Percentiles rank a stretch among this genome's conserved stretches.
phyloP scores from a whole-genome alignment of 1,140 invertebrate species.

The Reticulitermes speratus region DNA sequence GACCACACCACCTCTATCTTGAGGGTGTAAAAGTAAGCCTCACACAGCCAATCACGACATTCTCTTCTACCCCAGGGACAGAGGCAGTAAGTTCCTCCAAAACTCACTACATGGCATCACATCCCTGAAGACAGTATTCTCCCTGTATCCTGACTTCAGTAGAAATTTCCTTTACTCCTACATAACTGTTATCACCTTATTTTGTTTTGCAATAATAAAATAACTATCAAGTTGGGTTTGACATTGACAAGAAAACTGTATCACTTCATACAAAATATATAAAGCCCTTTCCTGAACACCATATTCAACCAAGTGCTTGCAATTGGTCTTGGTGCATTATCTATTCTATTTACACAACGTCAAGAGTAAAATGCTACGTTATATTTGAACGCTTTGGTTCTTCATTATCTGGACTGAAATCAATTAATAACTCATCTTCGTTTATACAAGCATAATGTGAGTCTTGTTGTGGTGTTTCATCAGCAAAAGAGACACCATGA shows the following conservation, averaged over 20 bases:
- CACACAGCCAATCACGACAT: no score
- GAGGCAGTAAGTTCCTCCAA: no score
- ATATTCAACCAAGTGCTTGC: no score
- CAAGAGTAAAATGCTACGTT: background rate
- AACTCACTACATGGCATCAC: no score
- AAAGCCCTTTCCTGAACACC: background rate
- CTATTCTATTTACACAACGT: no score
- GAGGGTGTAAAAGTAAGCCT: no score
- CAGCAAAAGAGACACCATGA: background rate
- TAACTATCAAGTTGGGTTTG: background rate
- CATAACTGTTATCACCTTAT: background rate
- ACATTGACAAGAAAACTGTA: background rate
- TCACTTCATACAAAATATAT: background rate
- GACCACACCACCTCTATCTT: no score
- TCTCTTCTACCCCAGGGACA: no score
- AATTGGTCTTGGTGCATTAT: no score
- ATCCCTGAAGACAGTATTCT: no score
- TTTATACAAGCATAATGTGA: background rate
- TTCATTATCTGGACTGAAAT: slow-evolving; percentile 1
- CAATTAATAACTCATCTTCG: background rate
- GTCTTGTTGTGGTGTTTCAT: background rate
- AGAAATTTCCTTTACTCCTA: no score
- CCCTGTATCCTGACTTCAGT: no score
- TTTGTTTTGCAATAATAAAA: background rate
- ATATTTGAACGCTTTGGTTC: background rate